Percentiles rank a stretch among this genome's conserved stretches.
These are phyloP conservation scores for Proteles cristata DNA, from an alignment of 2,113 vertebrate genomes.

Conservation along the genomic window DNA sequence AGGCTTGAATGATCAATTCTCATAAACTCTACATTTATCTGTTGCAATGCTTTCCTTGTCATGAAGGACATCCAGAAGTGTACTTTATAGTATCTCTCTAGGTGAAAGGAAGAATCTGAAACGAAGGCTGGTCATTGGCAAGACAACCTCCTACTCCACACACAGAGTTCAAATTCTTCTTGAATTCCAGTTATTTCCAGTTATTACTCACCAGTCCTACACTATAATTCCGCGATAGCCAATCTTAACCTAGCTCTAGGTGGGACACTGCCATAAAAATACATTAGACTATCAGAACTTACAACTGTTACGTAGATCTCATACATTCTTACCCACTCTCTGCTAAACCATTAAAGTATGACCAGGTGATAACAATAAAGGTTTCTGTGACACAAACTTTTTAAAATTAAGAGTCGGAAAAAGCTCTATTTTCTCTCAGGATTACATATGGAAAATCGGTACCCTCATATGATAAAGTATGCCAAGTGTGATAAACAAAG, in stretches of 20 bases:
- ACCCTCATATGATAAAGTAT: background rate
- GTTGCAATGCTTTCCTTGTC: background rate
- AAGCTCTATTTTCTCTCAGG: background rate
- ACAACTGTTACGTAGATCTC: background rate
- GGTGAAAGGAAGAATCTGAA: background rate
- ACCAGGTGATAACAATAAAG: background rate
- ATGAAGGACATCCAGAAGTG: background rate
- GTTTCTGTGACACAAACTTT: background rate
- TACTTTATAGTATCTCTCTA: background rate
- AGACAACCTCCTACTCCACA: background rate
- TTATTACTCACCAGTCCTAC: background rate
- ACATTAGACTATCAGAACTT: background rate
- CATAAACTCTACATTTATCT: accelerated
- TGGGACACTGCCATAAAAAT: background rate
- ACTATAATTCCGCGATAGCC: background rate
- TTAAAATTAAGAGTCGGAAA: background rate
- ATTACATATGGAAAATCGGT: background rate
- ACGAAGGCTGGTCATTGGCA: background rate
- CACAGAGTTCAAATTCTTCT: background rate
- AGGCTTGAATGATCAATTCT: background rate
- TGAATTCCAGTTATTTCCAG: background rate
- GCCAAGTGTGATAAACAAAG: background rate
- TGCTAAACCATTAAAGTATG: background rate
- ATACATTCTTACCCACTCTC: background rate
- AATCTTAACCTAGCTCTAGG: background rate